Evolutionary conservation across 2,113 vertebrate species (phyloP).

Genomic region (Hydropotes inermis): DNA sequence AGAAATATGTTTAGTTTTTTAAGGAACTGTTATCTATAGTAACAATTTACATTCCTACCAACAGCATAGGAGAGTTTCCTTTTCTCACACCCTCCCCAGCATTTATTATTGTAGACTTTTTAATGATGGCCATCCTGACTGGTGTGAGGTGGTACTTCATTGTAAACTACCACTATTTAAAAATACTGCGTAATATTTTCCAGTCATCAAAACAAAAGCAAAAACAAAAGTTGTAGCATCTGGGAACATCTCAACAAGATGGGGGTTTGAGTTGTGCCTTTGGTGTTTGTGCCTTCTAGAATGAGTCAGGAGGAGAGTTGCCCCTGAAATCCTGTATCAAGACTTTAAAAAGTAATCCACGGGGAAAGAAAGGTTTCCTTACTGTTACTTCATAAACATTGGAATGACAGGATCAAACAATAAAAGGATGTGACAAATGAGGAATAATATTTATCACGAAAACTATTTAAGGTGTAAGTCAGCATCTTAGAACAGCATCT

Average conservation of each 20-base stretch:
- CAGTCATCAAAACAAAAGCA: neutral
- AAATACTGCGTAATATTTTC: neutral
- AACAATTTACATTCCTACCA: neutral
- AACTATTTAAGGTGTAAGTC: neutral
- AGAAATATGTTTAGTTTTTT: neutral
- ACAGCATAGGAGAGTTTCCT: neutral
- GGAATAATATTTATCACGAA: neutral
- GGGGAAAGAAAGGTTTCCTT: neutral
- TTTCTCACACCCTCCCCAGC: neutral
- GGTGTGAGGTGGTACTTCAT: neutral
- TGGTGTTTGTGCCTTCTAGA: neutral
- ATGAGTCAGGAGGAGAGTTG: neutral
- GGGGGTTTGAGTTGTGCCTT: neutral
- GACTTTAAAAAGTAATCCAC: neutral
- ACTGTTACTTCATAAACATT: neutral
- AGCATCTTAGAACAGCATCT: neutral
- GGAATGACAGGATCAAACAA: neutral
- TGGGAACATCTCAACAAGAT: neutral
- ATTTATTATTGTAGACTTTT: neutral
- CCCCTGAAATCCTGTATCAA: neutral
- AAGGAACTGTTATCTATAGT: neutral
- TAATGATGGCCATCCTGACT: neutral
- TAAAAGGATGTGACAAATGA: neutral
- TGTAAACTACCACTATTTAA: neutral
- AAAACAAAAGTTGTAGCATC: neutral